A percentile compares a stretch with the other conserved stretches of the same genome.
These are phyloP conservation scores for Lepus oiostolus DNA, from an alignment of 2,797 vertebrate species.

Conservation along the genomic window DNA sequence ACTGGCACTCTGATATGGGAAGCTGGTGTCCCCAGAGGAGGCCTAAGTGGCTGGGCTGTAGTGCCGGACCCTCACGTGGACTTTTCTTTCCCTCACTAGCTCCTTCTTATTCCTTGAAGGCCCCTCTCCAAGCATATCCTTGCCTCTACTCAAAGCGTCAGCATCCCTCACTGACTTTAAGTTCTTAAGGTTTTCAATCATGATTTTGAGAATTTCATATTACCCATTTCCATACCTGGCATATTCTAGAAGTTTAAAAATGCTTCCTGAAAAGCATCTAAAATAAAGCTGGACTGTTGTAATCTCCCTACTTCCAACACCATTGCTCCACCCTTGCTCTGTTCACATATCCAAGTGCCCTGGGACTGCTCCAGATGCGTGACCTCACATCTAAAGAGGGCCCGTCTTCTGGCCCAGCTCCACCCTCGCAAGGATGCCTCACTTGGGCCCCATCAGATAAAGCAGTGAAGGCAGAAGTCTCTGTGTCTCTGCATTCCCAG, in stretches of 20 bases:
- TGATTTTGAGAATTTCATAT: neutral
- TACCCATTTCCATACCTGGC: neutral
- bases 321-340: neutral
- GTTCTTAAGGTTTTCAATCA: neutral
- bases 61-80: no score
- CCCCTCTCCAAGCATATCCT: neutral
- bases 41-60: no score
- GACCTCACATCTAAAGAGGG: conserved; percentile 58
- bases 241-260: neutral
- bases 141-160: neutral
- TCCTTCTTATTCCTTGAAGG: neutral
- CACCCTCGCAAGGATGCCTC: conserved; percentile 35
- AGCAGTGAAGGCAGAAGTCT: neutral
- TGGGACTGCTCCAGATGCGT: conserved; percentile 38
- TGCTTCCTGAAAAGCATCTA: conserved; percentile 32
- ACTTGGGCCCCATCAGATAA: conserved; percentile 24
- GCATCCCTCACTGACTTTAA: neutral
- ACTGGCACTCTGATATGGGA: no score
- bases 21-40: no score
- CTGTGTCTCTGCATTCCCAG: conserved; percentile 1
- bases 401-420: conserved; percentile 47
- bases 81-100: neutral
- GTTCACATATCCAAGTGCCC: conserved; percentile 35
- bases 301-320: neutral
- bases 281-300: conserved; percentile 39